These are phyloP conservation scores for Lagorchestes hirsutus DNA, from an alignment of 2,797 vertebrate species.

Conservation along the genomic window DNA sequence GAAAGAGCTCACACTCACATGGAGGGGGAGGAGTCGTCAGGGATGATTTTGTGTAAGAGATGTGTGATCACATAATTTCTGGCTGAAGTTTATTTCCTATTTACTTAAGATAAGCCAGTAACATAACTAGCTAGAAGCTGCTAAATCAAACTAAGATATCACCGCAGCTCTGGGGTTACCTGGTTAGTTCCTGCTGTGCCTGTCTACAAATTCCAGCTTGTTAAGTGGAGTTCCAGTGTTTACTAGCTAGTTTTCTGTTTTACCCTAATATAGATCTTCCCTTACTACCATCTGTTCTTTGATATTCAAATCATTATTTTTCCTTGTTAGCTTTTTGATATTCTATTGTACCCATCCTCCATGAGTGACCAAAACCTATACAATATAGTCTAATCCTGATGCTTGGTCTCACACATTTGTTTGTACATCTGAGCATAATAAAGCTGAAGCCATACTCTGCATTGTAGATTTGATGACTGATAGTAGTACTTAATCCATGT, in stretches of 20 bases:
- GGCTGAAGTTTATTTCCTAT: no score
- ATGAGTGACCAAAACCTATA: neutral
- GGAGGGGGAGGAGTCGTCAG: neutral
- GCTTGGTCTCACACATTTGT: no score
- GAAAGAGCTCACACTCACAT: neutral
- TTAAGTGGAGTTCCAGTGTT: neutral
- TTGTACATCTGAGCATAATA: no score
- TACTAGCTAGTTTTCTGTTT: neutral
- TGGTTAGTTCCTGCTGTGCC: neutral
- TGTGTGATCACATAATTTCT: no score
- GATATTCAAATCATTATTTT: neutral
- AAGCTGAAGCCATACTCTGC: no score
- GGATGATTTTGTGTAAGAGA: neutral
- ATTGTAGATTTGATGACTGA: slow-evolving; percentile 2
- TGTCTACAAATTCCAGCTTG: neutral
- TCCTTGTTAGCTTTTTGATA: neutral
- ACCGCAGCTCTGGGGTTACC: neutral
- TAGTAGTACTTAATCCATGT: neutral
- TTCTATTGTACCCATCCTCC: neutral
- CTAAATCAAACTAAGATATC: neutral
- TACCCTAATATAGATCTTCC: neutral
- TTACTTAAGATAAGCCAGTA: neutral
- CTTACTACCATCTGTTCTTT: neutral
- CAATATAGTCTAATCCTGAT: neutral
- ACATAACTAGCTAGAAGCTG: neutral